Evolutionary conservation across 1,140 invertebrate species (phyloP), one percentile per base, ranked within the genome.

Genomic region (Frieseomelitta varia): DNA sequence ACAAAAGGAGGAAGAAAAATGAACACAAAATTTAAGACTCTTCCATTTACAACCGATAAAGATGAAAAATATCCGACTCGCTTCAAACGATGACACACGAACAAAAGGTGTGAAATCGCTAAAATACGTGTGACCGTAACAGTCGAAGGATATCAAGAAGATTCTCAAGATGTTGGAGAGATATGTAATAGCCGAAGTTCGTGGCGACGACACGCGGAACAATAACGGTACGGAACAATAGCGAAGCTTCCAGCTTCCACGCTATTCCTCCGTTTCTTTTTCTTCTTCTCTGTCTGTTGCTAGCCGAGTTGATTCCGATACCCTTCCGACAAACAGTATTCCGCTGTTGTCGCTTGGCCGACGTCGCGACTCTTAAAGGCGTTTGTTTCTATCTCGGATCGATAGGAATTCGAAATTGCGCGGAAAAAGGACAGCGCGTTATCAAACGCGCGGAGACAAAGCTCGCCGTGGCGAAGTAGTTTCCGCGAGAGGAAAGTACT

Each of bases 211-310:
- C 76, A 65, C 34, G 84, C 81, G 75, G 88, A 88, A 90, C 88
- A 90, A 90, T 90, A 87, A 90, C 79, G 65, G 71, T 79, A 87
- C 79, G 84, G 82, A 90, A 90, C 88, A 90, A 88, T 90, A 78
- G 65, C 24, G 81, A 12, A 65, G 39, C 39, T 47, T 47, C 39
- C 78, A 84, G 84, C 34, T 68, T 53, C 56, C 27, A 61, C 67
- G 30, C 8, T 74, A 12, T 15, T 56, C 10, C 21, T 21, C 17
- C 61, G 12, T 73, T 39, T 15, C 47, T 56, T 65, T 61, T 65
- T 80, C 71, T 81, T 53, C 21, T 73, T 27, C 78, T 65, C 61
- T 77, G 24, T 65, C 51, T 10, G 27, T 30, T n/a, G 53, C 27
- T 61, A 56, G 61, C 71, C 69, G 73, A 67, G 69, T 79, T 68